Base-by-base conservation (phyloP, 2,113 vertebrate genomes). In the Pagrus major region DNA sequence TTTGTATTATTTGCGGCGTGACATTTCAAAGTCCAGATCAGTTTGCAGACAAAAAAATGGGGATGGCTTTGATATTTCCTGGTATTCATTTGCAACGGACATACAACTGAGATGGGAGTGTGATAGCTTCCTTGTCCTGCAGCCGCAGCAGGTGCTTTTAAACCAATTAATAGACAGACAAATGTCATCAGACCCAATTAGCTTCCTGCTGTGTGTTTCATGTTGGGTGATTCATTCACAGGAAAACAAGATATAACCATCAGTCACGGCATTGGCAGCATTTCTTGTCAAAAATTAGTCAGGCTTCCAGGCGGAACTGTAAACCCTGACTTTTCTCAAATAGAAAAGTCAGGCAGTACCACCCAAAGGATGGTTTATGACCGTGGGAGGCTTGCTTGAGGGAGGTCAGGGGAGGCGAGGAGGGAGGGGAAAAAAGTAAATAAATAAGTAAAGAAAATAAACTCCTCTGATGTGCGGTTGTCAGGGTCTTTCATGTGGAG, bases 401-500 rank as follows among this genome's bases (percentile, higher is more conserved):
- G 80, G 76, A 91, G 87, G 85, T 88, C 78, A 80, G 51, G n/a
- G 63, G 67, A 75, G 68, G 51, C 52, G 8, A 56, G 65, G 39
- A 61, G 71, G 76, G 41, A 46, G 80, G 42, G 59, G 29, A 18
- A 14, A 2, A 37, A 46, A 66, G 74, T 60, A 90, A 91, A 86
- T 88, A 92, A 92, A 88, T 88, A 91, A 90, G 84, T 86, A 87
- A 60, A 78, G 91, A 86, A 86, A 89, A 91, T 92, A 90, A 91
- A 90, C 86, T 85, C 71, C 71, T 89, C 82, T 84, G 85, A 90
- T 91, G 88, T 83, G 88, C 33, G 55, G 80, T 88, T 93, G 88
- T 93, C 91, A 90, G 86, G 86, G 78, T 85, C 84, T 91, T 93
- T 90, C 86, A 93, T 93, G 88, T 88, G 89, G 85, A 89, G 89